Percentiles rank a stretch among this genome's conserved stretches.
Conservation (phyloP, 2,797 vertebrate species). For the Notamacropus eugenii region DNA sequence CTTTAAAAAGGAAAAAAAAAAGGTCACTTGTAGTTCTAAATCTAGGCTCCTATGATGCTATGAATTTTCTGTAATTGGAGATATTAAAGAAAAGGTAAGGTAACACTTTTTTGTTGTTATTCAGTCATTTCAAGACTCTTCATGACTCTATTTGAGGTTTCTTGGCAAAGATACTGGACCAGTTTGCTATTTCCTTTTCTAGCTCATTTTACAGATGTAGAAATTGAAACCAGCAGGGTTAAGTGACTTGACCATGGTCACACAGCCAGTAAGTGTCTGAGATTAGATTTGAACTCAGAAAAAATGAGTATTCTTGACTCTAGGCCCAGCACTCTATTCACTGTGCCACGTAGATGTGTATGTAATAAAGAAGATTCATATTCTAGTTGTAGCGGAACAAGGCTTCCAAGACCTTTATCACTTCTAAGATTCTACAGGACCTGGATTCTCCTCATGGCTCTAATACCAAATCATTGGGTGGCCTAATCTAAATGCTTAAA, state of each 20-base stretch:
- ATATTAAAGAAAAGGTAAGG: background rate
- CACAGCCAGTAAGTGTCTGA: background rate
- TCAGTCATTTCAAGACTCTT: background rate
- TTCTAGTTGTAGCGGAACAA: background rate
- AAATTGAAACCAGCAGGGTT: background rate
- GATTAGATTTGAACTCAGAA: background rate
- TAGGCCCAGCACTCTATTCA: fast-evolving
- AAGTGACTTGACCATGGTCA: background rate
- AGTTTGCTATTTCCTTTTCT: background rate
- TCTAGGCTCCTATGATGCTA: background rate
- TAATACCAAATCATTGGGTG: background rate
- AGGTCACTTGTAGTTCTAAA: background rate
- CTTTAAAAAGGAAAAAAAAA: background rate
- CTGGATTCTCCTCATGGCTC: background rate
- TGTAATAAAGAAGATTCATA: background rate
- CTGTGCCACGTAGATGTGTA: background rate
- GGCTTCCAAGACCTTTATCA: background rate
- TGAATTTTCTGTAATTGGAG: background rate
- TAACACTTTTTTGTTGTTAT: background rate
- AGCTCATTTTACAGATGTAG: background rate
- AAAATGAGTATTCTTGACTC: background rate
- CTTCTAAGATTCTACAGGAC: background rate
- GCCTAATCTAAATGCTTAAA: background rate
- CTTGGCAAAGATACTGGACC: background rate
- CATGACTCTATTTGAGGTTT: background rate